Base-by-base conservation (phyloP, 2,888 invertebrate species). In the Busseola fusca region DNA sequence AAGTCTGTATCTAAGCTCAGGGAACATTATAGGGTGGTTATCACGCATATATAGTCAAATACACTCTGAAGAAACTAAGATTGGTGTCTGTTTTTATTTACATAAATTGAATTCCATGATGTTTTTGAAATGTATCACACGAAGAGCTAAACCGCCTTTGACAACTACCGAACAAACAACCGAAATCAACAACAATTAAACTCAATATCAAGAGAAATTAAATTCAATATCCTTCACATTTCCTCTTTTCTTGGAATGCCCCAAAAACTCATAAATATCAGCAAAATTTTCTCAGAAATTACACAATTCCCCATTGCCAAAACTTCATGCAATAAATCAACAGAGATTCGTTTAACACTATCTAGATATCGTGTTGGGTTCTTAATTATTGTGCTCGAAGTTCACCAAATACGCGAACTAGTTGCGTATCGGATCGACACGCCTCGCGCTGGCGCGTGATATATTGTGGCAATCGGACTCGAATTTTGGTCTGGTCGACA, bases 361-460 rank as follows among this genome's bases (percentile, higher is more conserved):
- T 92, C 91, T 82, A 78, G 82, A 87, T 90, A 83, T 88, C 87
- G 83, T n/a, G n/a, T 73, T 74, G 69, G 59, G 60, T 73, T 73
- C 80, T 85, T 90, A 91, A 92, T 91, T 89, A 88, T 85, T 88
- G 84, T 85, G 84, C 84, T 84, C 76, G 85, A 87, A 87, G 86
- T 85, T 84, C 83, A 86, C 88, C 90, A 89, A 92, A 91, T 89
- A 90, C 87, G 81, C 86, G 80, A 86, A 87, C 90, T 87, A 90
- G 90, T 87, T 52, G 68, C 80, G 70, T 90, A 90, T 90, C 91
- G 27, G 79, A 90, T 90, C 89, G 86, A 74, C 85, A 90, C 93
- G 92, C 93, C 93, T 86, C 65, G 58, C 72, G 71, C 62, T 58
- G 42, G 37, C 76, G 69, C 57, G 50, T 82, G 73, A 84, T 80